Evolutionary conservation across 1,140 invertebrate species (phyloP).

Genomic region (Lasaia peninsularis): DNA sequence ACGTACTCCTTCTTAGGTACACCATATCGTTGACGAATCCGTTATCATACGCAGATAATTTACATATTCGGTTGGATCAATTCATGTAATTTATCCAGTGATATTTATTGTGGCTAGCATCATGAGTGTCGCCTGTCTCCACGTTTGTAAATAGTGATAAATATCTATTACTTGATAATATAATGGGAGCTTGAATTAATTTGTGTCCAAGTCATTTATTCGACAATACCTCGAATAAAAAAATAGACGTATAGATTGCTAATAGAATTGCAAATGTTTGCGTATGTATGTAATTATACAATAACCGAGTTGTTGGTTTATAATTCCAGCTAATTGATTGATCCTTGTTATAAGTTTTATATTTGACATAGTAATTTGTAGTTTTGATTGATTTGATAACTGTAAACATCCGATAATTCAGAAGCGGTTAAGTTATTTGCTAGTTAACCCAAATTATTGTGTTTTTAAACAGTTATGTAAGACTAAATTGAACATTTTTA

Average conservation of each 20-base stretch:
- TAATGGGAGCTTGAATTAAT: neutral
- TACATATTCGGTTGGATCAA: too few species aligned
- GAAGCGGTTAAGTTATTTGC: too few species aligned
- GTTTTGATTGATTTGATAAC: neutral
- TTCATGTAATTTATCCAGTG: too few species aligned
- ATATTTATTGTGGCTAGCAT: too few species aligned
- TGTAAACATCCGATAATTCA: neutral
- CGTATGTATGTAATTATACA: neutral
- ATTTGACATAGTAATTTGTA: neutral
- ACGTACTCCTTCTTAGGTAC: too few species aligned
- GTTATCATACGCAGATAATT: too few species aligned
- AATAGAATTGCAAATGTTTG: conserved; percentile 2
- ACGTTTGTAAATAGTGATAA: too few species aligned
- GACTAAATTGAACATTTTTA: too few species aligned
- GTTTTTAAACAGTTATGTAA: too few species aligned
- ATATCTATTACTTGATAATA: neutral
- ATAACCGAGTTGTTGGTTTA: neutral
- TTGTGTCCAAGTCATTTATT: neutral
- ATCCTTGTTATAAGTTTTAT: neutral
- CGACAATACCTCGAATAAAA: neutral
- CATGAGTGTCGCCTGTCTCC: too few species aligned
- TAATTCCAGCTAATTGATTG: neutral
- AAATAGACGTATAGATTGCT: conserved; percentile 5
- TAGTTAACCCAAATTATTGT: too few species aligned
- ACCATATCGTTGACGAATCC: too few species aligned